Base-by-base conservation (phyloP, 2,797 vertebrate genomes). In the Rhinella marina region DNA sequence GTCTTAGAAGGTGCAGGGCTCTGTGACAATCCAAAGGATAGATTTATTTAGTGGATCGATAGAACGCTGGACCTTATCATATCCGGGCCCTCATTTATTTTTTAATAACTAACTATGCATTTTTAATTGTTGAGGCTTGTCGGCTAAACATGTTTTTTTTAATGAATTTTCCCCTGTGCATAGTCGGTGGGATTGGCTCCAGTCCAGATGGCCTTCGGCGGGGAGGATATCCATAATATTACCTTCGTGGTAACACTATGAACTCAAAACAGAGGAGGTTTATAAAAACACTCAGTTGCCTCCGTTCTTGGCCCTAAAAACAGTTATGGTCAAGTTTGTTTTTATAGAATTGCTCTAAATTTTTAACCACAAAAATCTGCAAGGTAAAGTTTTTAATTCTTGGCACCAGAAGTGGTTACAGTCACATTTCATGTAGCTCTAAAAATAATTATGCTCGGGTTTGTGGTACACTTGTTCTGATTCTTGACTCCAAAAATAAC, bases 1-100 rank as follows among this genome's bases (percentile, higher is more conserved):
- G 82, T 84, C 52, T 50, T 41, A 21, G 3, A 72, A 32, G 61
- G 32, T 59, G 66, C 50, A 9, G 48, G 41, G 50, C 81, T 50
- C 54, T 9, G 7, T 70, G 81, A 83, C 81, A 84, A 78, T 83
- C 27, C 70, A 11, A 7, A 25, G 27, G 61, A 82, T 52, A 70
- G n/a, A 77, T 88, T 56, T 52, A 59, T 41, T 25, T n/a, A 7
- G 19, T 61, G 29, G 87, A 80, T 88, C 87, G 29, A 88, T 88
- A 70, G n/a, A 50, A 29, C n/a, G 1, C 50, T 9, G n/a, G 32
- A 19, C 27, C 75, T 84, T 80, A 79, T 79, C 62, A 25, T 7
- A 23, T 25, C 73, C 23, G 14, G 1, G 0, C 23, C 27, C 1
- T 79, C 52, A 32, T 70, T 83, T 66, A 77, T 12, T 77, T 73